Evolutionary conservation across 2,888 invertebrate species (phyloP), one percentile per base, ranked within the genome.

Genomic region (Limnephilus auricula): DNA sequence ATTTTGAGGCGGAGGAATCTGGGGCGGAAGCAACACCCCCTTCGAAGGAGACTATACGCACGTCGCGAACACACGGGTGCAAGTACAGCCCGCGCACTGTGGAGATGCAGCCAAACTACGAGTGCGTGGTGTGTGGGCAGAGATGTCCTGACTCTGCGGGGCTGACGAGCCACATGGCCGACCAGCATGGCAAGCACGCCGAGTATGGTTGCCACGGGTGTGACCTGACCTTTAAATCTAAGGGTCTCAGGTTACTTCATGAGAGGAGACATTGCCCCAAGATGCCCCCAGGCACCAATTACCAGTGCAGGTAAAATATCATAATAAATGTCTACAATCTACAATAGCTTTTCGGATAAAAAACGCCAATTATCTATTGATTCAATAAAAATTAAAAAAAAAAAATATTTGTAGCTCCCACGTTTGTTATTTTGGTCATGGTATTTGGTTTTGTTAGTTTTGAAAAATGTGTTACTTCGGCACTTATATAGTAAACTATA

Each of bases 141-240:
- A 82, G 82, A 9, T 82, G 32, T 34, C 82, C 82, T 5, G 32
- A 37, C 37, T 34, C 32, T 32, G 82, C 32, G 25, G 34, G 34
- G 32, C 82, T 82, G 82, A 37, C 37, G 6, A 82, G 34, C 2
- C 82, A 82, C 82, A 82, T 82, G 82, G 82, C 82, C 6, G 82
- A 82, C 25, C 32, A 32, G 32, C 82, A 82, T 25, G 82, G 82
- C 9, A 65, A 65, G 82, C 82, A 82, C 2, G 82, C 6, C 9
- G 82, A 82, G 6, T 82, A 82, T 34, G 25, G 82, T 34, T 82
- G 82, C 82, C 37, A 82, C 82, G 32, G 82, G 25, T 82, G 82
- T 32, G 82, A 82, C 2, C 34, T 34, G 34, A 37, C 37, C 25
- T 82, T 82, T 37, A 37, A 82, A 32, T 32, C 82, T 25, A 31